These are phyloP conservation scores for Fragum whitleyi DNA, from an alignment of 2,888 invertebrate genomes.

Conservation along the genomic window DNA sequence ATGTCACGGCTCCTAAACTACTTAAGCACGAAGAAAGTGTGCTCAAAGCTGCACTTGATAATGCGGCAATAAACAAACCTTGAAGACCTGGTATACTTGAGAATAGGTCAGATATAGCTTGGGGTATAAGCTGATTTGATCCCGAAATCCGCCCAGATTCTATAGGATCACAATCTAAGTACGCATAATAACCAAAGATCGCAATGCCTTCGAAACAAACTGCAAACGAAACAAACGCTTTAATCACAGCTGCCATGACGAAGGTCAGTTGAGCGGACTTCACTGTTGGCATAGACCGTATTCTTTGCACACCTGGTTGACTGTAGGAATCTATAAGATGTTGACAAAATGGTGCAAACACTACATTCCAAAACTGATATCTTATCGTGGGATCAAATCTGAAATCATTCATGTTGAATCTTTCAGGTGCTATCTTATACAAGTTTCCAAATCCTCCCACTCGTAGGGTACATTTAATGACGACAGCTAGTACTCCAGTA, in stretches of 20 bases:
- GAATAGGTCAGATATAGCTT: conserved; percentile 47
- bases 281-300: conserved; percentile 25
- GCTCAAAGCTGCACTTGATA: conserved; percentile 51
- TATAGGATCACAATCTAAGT: conserved; percentile 51
- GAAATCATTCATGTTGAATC: conserved; percentile 29
- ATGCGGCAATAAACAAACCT: conserved; percentile 52
- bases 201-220: conserved; percentile 36
- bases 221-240: conserved; percentile 9
- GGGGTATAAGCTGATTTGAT: conserved; percentile 43
- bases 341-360: conserved; percentile 19
- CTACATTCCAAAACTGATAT: conserved; percentile 32
- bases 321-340: conserved; percentile 11
- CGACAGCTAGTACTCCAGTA: conserved; percentile 37
- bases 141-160: conserved; percentile 39
- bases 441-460: conserved; percentile 26
- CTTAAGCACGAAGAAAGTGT: conserved; percentile 53
- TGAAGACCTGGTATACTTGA: conserved; percentile 46
- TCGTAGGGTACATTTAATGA: conserved; percentile 21
- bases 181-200: conserved; percentile 36
- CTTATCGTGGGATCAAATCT: conserved; percentile 40
- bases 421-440: background rate
- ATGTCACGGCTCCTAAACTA: conserved; percentile 48
- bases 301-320: conserved; percentile 40
- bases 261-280: conserved; percentile 27
- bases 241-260: conserved; percentile 26